Conservation (phyloP, 2,113 vertebrate species). For the Erythrolamprus reginae region DNA sequence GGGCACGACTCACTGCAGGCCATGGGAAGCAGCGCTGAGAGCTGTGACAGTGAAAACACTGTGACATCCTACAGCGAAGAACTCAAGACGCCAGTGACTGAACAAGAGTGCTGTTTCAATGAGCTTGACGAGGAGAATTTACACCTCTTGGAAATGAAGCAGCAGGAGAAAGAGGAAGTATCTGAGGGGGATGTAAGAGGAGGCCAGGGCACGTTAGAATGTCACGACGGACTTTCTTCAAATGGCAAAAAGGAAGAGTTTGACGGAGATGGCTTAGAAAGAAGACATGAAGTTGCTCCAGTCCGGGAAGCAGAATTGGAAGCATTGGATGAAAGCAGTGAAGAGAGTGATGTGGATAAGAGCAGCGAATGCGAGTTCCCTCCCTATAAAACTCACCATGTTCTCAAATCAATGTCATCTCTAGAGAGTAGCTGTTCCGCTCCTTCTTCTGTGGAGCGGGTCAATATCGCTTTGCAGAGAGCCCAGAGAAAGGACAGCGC, state of each 20-base stretch:
- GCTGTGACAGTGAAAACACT: constrained; percentile 94
- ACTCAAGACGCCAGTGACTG: constrained; percentile 64
- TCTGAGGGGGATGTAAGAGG: constrained; percentile 22
- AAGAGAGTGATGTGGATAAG: constrained; percentile 52
- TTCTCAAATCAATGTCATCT: constrained; percentile 61
- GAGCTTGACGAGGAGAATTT: constrained; percentile 67
- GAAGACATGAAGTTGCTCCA: constrained; percentile 29
- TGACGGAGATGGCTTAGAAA: constrained; percentile 2
- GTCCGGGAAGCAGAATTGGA: constrained; percentile 34
- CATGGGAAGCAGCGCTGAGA: constrained; percentile 89
- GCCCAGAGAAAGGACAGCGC: constrained; percentile 68
- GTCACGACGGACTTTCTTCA: constrained; percentile 23
- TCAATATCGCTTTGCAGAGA: constrained; percentile 72
- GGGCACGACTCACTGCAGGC: constrained; percentile 81
- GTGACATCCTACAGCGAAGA: constrained; percentile 84
- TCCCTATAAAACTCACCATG: constrained; percentile 75
- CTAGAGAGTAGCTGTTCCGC: constrained; percentile 37
- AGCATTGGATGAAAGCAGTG: constrained; percentile 47
- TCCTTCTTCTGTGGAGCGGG: constrained; percentile 54
- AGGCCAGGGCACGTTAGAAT: constrained; percentile 10
- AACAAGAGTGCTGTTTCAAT: constrained; percentile 71
- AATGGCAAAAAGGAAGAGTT: constrained; percentile 24
- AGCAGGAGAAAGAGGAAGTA: constrained; percentile 5
- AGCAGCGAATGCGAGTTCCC: constrained; percentile 63
- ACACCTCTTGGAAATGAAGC: constrained; percentile 35